These are phyloP conservation scores for Heliconius sara DNA, from an alignment of 2,888 invertebrate genomes.

Conservation along the genomic window DNA sequence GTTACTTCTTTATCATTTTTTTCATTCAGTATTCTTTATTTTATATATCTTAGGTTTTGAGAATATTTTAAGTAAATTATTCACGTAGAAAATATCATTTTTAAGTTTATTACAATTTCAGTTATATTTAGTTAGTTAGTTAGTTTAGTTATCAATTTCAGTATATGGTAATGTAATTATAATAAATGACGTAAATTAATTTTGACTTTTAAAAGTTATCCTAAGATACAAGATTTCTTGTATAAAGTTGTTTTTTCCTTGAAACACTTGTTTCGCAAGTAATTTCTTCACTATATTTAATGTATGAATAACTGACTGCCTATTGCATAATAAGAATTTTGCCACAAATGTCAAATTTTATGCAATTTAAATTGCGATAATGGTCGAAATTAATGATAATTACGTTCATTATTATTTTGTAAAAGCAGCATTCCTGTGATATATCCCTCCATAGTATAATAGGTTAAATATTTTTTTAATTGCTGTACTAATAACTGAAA, in stretches of 20 bases:
- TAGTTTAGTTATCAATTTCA: too few relatives aligned
- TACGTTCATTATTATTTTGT: slow-evolving; percentile 9
- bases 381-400: slow-evolving; percentile 9
- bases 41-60: too few relatives aligned
- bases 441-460: background rate
- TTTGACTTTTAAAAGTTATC: background rate
- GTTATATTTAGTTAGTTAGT: too few relatives aligned
- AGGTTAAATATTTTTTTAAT: slow-evolving; percentile 20
- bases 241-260: slow-evolving; percentile 10
- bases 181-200: background rate
- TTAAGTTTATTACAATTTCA: background rate
- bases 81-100: background rate
- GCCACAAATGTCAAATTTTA: slow-evolving; percentile 14
- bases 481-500: background rate
- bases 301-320: slow-evolving; percentile 1
- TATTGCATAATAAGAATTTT: slow-evolving; percentile 10
- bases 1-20: background rate
- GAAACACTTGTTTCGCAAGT: slow-evolving; percentile 7
- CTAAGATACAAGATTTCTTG: background rate
- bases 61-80: too few relatives aligned
- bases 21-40: background rate
- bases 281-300: slow-evolving; percentile 16
- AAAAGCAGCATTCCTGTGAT: slow-evolving; percentile 16
- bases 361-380: slow-evolving; percentile 13
- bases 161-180: background rate